Base-by-base conservation (phyloP, 1,140 invertebrate species). In the Phymastichus coffea region DNA sequence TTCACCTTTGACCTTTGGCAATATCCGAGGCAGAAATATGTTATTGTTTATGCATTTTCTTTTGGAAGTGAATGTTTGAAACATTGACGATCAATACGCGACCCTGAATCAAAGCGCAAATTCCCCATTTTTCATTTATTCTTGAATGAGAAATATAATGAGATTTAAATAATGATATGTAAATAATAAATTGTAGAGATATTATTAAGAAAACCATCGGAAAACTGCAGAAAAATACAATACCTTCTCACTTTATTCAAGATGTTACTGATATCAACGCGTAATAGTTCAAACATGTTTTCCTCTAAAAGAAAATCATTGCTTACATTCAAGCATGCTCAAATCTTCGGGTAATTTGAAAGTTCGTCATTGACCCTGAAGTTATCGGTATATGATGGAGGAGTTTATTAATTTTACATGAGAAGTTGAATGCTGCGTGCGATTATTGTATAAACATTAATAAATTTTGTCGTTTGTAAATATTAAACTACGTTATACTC, bases 381-480 rank as follows among this genome's bases (percentile, higher is more conserved):
- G 20, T 43, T 12, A 54, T 4, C 17, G 25, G 20, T 28, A 43
- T 10, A 4, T 15, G 19, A 54, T 54, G 37, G 26, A 46, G 37
- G 37, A 55, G 41, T 48, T 40, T 47, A 56, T 33, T 56, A 48
- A 57, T 57, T 57, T 48, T 57, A 57, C 44, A 57, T 23, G 33
- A 57, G 15, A 48, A 17, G 33, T 30, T 49, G 46, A 48, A 49
- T 49, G 37, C 46, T 26, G 17, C 46, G 35, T 57, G 23, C 37
- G 14, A 57, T 40, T 38, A 57, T 53, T 57, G 26, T 57, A 57
- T 41, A 10, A 49, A 33, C 40, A 57, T 48, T 49, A 49, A 57
- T 57, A 48, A 57, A 57, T 41, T 48, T 49, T 57, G 30, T 49
- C 46, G 46, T 51, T 51, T 58, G 51, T 57, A 49, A 47, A 38